A percentile compares a stretch with the other conserved stretches of the same genome.
Conservation (phyloP, 2,797 vertebrate species). For the Chaenodraco wilsoni region DNA sequence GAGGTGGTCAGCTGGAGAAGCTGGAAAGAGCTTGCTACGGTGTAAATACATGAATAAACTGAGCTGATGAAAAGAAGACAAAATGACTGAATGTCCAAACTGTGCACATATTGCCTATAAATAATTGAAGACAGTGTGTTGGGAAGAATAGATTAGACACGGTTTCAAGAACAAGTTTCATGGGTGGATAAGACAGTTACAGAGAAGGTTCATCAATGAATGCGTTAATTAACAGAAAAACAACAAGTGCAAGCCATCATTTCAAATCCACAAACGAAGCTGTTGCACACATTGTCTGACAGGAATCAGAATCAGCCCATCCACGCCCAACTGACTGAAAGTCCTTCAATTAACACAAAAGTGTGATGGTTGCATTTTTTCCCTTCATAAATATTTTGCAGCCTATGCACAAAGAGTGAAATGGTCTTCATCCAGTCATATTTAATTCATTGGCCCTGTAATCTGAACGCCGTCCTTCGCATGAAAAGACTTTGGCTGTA, state of each 20-base stretch:
- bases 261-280: slow-evolving; percentile 3
- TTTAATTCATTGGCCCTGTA: slow-evolving; percentile 53
- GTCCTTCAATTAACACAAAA: slow-evolving; percentile 27
- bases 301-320: neutral
- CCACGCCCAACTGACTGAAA: slow-evolving; percentile 19
- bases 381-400: slow-evolving; percentile 54
- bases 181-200: neutral
- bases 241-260: neutral
- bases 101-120: slow-evolving; percentile 3
- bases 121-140: slow-evolving; percentile 19
- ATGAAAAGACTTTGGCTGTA: slow-evolving; percentile 43
- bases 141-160: slow-evolving; percentile 10
- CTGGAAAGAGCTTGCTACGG: slow-evolving; percentile 15
- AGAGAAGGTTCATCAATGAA: slow-evolving; percentile 1
- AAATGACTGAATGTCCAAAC: neutral
- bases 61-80: neutral
- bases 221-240: neutral
- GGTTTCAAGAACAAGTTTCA: neutral
- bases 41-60: slow-evolving; percentile 47
- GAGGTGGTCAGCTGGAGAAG: slow-evolving; percentile 37
- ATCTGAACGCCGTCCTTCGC: slow-evolving; percentile 21
- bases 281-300: neutral
- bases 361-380: slow-evolving; percentile 28
- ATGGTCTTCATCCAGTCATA: slow-evolving; percentile 58
- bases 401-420: slow-evolving; percentile 45